Evolutionary conservation across 2,888 invertebrate genomes (phyloP), one percentile per base, ranked within the genome.

Genomic region (Tetropium fuscum): DNA sequence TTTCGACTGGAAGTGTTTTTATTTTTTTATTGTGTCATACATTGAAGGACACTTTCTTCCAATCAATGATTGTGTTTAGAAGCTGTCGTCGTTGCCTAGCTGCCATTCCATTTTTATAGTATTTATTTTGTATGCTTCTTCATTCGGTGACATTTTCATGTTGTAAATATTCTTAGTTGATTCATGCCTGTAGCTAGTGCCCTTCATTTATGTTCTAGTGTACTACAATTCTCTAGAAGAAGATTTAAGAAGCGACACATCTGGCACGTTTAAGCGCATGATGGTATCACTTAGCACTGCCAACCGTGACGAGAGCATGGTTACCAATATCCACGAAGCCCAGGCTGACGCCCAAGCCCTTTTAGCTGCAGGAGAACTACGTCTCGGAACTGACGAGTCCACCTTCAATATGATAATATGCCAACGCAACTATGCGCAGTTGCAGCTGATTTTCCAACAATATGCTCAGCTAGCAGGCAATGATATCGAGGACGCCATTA

Each of bases 341-440:
- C 53, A 58, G 15, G 67, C 60, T 2, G 70, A 72, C 48, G 72
- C 72, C 10, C 62, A 67, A 47, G 58, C 53, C 1, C 56, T 72
- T 8, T 57, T 68, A 8, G 40, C 60, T 8, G 70, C 70, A 16
- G 70, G 72, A 0, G 86, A 85, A 73, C 76, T 85, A 7, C 81
- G 81, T 48, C 78, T 92, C 48, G 94, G 95, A 51, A 95, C 95
- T 0, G 94, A 94, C 78, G 94, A 94, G 80, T 91, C 92, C 0
- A 86, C 87, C 41, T 94, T 96, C 83, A 93, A 94, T 80, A 87
- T 89, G 61, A 87, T 95, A 54, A 85, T 96, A 40, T 92, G 92
- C 69, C 89, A 92, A 49, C 88, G 94, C 68, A 91, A 88, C 76
- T 87, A 85, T 70, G 84, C 86, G 5, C 92, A 92, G 72, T 76